Conservation (phyloP, 2,113 vertebrate genomes). For the Pseudorasbora parva region DNA sequence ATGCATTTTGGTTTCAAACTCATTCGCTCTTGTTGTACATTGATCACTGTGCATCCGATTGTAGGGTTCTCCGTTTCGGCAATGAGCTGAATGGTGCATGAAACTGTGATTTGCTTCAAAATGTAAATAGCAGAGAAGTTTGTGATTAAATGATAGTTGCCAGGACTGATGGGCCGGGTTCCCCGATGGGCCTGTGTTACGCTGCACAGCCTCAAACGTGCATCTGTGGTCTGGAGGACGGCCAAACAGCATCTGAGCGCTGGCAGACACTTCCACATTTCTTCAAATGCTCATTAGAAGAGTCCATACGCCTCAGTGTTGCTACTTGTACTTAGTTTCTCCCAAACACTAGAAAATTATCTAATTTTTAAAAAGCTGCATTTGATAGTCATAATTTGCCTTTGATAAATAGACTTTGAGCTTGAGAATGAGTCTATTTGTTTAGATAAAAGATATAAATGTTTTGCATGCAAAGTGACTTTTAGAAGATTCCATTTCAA, state of each 20-base stretch:
- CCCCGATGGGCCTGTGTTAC: background rate
- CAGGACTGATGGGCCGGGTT: background rate
- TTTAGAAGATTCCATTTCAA: too few relatives aligned
- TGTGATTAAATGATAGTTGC: slow-evolving; percentile 17
- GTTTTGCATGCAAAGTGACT: too few relatives aligned
- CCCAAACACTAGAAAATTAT: background rate
- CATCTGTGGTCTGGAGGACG: slow-evolving; percentile 22
- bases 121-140: background rate
- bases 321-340: slow-evolving; percentile 2
- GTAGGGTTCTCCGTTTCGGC: background rate
- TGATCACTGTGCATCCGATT: background rate
- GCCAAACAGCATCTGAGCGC: slow-evolving; percentile 1
- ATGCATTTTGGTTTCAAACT: background rate
- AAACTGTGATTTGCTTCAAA: background rate
- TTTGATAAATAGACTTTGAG: background rate
- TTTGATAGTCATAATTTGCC: background rate
- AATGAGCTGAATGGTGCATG: background rate
- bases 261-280: slow-evolving; percentile 3
- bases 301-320: background rate
- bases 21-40: background rate
- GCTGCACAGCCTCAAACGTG: background rate
- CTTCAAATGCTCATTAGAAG: slow-evolving; percentile 8
- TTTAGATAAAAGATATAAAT: too few relatives aligned
- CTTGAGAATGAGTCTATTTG: too few relatives aligned
- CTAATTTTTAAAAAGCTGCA: background rate